Evolutionary conservation across 2,113 vertebrate species (phyloP), one percentile per base, ranked within the genome.

Genomic region (Limanda limanda): DNA sequence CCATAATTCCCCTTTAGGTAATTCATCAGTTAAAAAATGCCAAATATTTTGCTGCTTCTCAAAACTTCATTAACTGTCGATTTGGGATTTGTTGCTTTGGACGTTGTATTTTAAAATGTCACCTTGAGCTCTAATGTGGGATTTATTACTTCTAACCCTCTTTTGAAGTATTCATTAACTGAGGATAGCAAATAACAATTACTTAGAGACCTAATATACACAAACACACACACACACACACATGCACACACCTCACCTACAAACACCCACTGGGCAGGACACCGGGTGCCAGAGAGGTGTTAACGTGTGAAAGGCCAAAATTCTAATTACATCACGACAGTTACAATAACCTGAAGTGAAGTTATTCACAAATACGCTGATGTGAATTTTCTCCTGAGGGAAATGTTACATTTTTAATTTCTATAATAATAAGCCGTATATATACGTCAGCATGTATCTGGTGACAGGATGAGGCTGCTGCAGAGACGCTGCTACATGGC

Each of bases 31-130:
- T 31, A 7, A 31, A 31, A 31, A 31, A 31, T 31, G 31, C 27
- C 4, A 55, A 67, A 56, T 7, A 47, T 17, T 25, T 25, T 40
- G 1, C 55, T 60, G 37, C 1, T 42, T 54, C 42, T 64, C 13
- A 8, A 7, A 35, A 48, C 21, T 55, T 54, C 40, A 23, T 54
- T 27, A 7, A 59, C 37, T 40, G 37, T 23, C 7, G 13, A 18
- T 76, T 61, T 60, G 1, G 20, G 24, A 17, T 47, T 47, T 69
- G n/a, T 31, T 63, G 4, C 2, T 42, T 55, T 1, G 8, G 24
- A 65, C 10, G 42, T 18, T 25, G 15, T 48, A 58, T 69, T 40
- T 1, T 27, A 21, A 71, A 55, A 67, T 67, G 62, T 57, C 27
- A 71, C 2, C 6, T 45, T 35, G 4, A 27, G 17, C 23, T 55